phyloP scores from a whole-genome alignment of 2,113 vertebrate genomes.

The Anolis sagrei region DNA sequence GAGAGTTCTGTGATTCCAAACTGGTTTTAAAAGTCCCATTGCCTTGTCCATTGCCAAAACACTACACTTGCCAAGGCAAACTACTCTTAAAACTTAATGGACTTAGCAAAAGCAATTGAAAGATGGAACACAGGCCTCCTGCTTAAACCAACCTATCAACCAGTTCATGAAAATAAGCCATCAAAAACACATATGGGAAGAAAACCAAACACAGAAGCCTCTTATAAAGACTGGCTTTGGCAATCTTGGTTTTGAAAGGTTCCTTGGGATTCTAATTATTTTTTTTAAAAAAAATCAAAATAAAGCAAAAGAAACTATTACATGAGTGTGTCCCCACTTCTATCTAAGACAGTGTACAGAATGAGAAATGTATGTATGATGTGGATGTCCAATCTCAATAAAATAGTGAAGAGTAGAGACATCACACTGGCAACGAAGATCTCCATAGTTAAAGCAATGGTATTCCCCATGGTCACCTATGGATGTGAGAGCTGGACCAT shows the following conservation, averaged over 20 bases:
- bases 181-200: neutral
- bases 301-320: rapidly evolving
- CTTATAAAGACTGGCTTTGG: no score
- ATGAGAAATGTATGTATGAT: no score
- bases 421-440: no score
- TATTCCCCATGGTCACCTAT: no score
- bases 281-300: neutral
- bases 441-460: no score
- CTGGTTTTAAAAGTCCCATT: neutral
- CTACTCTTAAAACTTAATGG: neutral
- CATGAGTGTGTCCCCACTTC: no score
- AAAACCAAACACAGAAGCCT: no score
- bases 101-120: neutral
- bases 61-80: neutral
- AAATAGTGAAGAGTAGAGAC: no score
- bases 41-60: no score
- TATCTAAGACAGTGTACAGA: rapidly evolving
- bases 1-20: neutral
- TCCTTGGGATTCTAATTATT: neutral
- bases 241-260: neutral
- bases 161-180: no score
- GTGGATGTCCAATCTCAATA: no score
- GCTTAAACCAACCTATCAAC: neutral
- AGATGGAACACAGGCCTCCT: neutral
- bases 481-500: no score